A percentile compares a stretch with the other conserved stretches of the same genome.
These are phyloP conservation scores for Lasaia peninsularis DNA, from an alignment of 1,140 invertebrate genomes.

Conservation along the genomic window DNA sequence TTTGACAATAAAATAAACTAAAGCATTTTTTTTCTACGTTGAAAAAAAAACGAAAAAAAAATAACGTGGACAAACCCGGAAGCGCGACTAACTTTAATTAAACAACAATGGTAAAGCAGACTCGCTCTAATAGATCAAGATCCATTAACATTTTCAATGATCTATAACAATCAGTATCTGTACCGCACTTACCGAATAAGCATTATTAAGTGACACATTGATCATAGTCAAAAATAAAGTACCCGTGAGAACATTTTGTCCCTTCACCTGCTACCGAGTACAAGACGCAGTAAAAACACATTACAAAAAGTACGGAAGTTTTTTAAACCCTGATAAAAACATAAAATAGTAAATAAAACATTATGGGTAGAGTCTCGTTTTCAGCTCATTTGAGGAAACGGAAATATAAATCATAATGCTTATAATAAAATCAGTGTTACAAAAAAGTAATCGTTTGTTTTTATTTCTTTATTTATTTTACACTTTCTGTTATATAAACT, in stretches of 20 bases:
- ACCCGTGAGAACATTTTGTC: slow-evolving; percentile 38
- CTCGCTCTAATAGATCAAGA: slow-evolving; percentile 8
- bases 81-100: background rate
- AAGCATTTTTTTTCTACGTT: too few relatives aligned
- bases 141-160: slow-evolving; percentile 3
- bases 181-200: background rate
- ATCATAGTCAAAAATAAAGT: slow-evolving; percentile 16
- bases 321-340: slow-evolving; percentile 13
- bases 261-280: slow-evolving; percentile 47
- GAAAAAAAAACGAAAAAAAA: background rate
- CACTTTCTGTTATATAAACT: too few relatives aligned
- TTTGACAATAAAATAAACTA: too few relatives aligned
- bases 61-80: background rate
- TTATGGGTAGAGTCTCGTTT: slow-evolving; percentile 1
- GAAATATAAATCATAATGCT: background rate
- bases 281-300: slow-evolving; percentile 38
- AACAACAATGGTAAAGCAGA: background rate
- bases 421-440: too few relatives aligned
- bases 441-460: too few relatives aligned
- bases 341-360: slow-evolving; percentile 1
- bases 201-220: slow-evolving; percentile 6
- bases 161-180: slow-evolving; percentile 5
- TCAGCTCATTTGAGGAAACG: background rate
- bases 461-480: too few relatives aligned
- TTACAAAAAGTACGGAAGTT: slow-evolving; percentile 39